Evolutionary conservation across 2,113 vertebrate genomes (phyloP).

Genomic region (Cryptotis parvus): DNA sequence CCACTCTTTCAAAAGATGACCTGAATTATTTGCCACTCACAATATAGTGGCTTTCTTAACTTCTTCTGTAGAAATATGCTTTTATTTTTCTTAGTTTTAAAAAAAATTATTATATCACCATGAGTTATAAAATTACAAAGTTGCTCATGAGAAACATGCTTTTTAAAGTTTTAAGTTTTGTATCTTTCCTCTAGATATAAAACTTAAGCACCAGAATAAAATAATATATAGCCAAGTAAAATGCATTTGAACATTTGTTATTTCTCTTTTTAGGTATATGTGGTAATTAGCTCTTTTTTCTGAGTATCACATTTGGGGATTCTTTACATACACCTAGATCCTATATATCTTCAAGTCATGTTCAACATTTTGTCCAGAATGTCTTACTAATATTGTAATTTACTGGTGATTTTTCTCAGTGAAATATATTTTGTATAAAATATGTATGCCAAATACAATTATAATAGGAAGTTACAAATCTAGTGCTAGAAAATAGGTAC

Average conservation of each 20-base stretch:
- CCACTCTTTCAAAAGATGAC: no score
- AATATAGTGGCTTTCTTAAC: no score
- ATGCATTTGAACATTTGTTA: not conserved
- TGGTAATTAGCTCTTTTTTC: not conserved
- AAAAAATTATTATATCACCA: no score
- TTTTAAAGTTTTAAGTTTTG: no score
- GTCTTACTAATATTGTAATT: not conserved
- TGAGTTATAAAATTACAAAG: no score
- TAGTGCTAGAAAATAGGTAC: not conserved
- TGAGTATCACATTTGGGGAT: not conserved
- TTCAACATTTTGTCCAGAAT: not conserved
- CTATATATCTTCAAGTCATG: not conserved
- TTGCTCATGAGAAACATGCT: no score
- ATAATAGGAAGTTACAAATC: slow-evolving; percentile 13
- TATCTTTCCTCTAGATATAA: not conserved
- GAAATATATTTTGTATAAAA: not conserved
- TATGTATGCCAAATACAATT: not conserved
- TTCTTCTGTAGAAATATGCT: no score
- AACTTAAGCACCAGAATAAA: not conserved
- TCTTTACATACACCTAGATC: not conserved
- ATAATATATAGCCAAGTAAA: not conserved
- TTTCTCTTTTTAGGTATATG: not conserved
- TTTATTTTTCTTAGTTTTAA: no score
- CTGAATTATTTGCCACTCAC: no score
- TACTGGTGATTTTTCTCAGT: not conserved